Evolutionary conservation across 1,140 invertebrate genomes (phyloP).

Genomic region (Galendromus occidentalis): DNA sequence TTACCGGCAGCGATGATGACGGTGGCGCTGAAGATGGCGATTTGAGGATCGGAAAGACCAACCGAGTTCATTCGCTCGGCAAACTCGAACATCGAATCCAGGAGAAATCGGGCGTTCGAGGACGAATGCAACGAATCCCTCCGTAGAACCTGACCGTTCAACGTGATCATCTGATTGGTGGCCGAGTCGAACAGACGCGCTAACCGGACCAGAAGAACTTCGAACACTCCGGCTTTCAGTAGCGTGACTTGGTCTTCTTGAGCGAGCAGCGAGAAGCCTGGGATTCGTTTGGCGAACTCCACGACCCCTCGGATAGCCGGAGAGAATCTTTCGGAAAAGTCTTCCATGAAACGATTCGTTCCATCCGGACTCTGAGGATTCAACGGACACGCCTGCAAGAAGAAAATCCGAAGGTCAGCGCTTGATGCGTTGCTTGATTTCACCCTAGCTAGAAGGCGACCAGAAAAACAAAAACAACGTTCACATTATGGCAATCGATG

Average conservation of each 20-base stretch:
- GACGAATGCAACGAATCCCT: conserved; percentile 68
- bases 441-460: neutral
- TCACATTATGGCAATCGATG: no score
- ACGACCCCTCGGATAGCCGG: conserved; percentile 89
- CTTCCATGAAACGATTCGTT: conserved; percentile 47
- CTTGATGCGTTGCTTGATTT: no score
- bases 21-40: conserved; percentile 81
- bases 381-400: conserved; percentile 71
- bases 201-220: conserved; percentile 70
- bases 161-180: conserved; percentile 71
- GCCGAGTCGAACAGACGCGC: conserved; percentile 70
- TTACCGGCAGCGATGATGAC: conserved; percentile 72
- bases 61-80: conserved; percentile 77
- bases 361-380: conserved; percentile 59
- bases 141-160: conserved; percentile 73
- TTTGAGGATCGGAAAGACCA: conserved; percentile 68
- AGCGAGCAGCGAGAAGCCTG: conserved; percentile 76
- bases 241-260: conserved; percentile 93
- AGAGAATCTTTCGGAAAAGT: conserved; percentile 78
- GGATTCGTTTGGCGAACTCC: conserved; percentile 89
- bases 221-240: conserved; percentile 74
- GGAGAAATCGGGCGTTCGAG: conserved; percentile 74
- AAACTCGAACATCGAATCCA: conserved; percentile 93
- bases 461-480: neutral
- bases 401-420: conserved; percentile 21